A percentile compares a stretch with the other conserved stretches of the same genome.
Conservation (phyloP, 2,797 vertebrate genomes). For the Protonibea diacanthus region DNA sequence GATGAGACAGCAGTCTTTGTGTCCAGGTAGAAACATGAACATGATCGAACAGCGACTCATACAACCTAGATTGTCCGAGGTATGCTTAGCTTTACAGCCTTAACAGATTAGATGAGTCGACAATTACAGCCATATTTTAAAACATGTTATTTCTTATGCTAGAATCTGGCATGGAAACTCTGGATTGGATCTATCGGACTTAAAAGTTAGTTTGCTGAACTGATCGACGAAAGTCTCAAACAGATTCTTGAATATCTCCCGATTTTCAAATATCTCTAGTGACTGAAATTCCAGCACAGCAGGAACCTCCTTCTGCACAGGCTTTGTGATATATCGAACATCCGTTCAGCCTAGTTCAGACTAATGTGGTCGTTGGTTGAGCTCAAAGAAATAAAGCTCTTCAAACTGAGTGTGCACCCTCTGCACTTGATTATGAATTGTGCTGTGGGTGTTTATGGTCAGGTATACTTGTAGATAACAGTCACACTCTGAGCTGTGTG, state of each 20-base stretch:
- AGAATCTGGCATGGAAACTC: not conserved
- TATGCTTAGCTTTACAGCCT: not conserved
- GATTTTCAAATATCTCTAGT: not conserved
- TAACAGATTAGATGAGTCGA: not conserved
- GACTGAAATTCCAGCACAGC: conserved; percentile 5
- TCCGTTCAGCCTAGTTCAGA: not conserved
- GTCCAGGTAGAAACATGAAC: not conserved
- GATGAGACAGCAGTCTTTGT: not conserved
- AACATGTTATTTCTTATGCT: not conserved
- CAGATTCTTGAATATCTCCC: not conserved
- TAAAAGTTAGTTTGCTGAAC: conserved; percentile 16
- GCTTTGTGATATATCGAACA: not conserved
- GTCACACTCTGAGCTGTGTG: not conserved
- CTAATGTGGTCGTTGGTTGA: not conserved
- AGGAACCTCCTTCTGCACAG: not conserved
- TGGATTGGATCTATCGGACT: not conserved
- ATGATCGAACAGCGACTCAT: not conserved
- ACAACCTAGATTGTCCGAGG: not conserved
- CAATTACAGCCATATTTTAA: not conserved
- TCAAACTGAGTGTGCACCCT: not conserved
- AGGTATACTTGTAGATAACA: not conserved
- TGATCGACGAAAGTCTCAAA: not conserved
- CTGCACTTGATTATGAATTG: not conserved
- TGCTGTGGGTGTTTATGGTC: not conserved
- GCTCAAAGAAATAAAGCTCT: not conserved